Conservation (phyloP, 1,140 invertebrate genomes). For the Hycleus phaleratus region DNA sequence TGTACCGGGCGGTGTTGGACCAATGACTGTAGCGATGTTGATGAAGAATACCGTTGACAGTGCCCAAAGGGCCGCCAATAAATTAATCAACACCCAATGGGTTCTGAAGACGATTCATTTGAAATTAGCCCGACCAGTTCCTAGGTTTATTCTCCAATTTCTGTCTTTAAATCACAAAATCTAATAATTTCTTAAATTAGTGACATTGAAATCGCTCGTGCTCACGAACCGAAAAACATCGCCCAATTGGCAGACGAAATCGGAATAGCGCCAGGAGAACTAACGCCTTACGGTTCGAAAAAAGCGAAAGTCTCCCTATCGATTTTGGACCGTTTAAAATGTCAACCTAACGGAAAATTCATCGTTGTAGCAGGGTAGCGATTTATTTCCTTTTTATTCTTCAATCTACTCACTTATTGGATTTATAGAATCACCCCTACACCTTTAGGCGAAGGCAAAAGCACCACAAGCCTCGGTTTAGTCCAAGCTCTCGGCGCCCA, state of each 20-base stretch:
- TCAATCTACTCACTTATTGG: not conserved
- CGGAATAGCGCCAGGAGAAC: slow-evolving; percentile 70
- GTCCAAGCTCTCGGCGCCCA: slow-evolving; percentile 87
- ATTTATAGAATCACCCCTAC: slow-evolving; percentile 83
- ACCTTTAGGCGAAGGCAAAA: slow-evolving; percentile 95
- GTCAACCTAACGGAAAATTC: slow-evolving; percentile 77
- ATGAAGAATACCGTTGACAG: slow-evolving; percentile 91
- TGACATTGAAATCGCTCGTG: slow-evolving; percentile 84
- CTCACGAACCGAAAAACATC: slow-evolving; percentile 84
- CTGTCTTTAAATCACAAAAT: not conserved
- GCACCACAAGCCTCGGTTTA: slow-evolving; percentile 90
- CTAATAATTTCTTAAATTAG: slow-evolving; percentile 39
- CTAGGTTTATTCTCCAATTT: slow-evolving; percentile 47
- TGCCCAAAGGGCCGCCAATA: slow-evolving; percentile 57
- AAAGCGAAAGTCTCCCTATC: slow-evolving; percentile 92
- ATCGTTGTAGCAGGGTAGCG: slow-evolving; percentile 86
- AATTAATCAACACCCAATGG: slow-evolving; percentile 53
- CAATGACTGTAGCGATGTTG: slow-evolving; percentile 98
- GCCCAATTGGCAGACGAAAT: slow-evolving; percentile 72
- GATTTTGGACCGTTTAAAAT: slow-evolving; percentile 66
- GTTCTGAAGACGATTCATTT: slow-evolving; percentile 54
- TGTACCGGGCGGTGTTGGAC: slow-evolving; percentile 96
- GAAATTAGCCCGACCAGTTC: slow-evolving; percentile 56
- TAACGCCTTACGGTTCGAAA: slow-evolving; percentile 85
- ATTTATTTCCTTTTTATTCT: too few species aligned